These are phyloP conservation scores for Sorex maritimensis DNA, from an alignment of 2,797 vertebrate genomes.

Conservation along the genomic window DNA sequence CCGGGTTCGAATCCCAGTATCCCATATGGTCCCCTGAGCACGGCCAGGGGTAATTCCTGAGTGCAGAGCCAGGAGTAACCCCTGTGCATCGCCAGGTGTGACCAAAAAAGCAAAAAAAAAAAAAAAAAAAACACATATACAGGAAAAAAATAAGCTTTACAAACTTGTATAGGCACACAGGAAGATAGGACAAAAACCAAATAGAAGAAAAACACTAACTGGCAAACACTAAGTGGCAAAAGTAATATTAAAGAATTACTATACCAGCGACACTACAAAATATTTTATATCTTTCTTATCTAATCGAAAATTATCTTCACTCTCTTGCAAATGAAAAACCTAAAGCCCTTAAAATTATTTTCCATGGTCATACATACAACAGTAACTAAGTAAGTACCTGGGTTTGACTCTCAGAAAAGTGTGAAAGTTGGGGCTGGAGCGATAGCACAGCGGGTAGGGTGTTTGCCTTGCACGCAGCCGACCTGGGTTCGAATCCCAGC, in stretches of 20 bases:
- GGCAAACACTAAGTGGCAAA: constrained; percentile 36
- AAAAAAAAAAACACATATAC: too few species aligned
- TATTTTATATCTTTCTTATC: constrained; percentile 37
- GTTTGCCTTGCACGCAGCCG: too few species aligned
- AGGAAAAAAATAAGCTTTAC: too few species aligned
- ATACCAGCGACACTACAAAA: constrained; percentile 40
- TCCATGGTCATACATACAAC: not conserved
- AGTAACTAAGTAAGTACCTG: constrained; percentile 31
- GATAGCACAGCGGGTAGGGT: too few species aligned
- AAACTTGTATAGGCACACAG: not conserved
- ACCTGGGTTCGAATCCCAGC: too few species aligned
- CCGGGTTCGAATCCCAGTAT: too few species aligned
- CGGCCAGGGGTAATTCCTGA: too few species aligned
- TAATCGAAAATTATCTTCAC: constrained; percentile 32
- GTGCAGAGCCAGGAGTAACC: too few species aligned
- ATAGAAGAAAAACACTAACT: constrained; percentile 41
- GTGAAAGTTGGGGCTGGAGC: not conserved
- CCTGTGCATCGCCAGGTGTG: too few species aligned
- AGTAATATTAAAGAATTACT: constrained; percentile 51
- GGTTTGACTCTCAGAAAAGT: not conserved
- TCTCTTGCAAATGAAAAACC: constrained; percentile 26
- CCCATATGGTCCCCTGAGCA: too few species aligned
- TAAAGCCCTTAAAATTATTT: constrained; percentile 19
- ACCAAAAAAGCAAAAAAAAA: too few species aligned
- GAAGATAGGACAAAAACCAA: constrained; percentile 12